phyloP scores from a whole-genome alignment of 2,888 invertebrate species.

The Napeogenes sylphis region DNA sequence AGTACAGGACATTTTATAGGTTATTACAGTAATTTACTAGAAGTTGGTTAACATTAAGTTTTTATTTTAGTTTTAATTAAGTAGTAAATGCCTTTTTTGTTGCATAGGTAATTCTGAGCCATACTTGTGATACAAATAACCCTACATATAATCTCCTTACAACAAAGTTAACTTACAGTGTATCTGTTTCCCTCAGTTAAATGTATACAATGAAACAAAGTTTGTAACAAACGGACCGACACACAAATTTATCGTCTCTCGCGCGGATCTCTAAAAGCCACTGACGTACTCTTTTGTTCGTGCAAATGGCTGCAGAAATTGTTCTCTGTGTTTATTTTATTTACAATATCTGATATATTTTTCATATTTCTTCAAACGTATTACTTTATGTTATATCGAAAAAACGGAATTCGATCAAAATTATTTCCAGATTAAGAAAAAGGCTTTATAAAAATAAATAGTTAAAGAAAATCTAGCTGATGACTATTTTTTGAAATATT shows the following conservation, averaged over 20 bases:
- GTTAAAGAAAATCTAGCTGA: too few species aligned
- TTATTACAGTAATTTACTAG: too few species aligned
- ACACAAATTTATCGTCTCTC: constrained; percentile 36
- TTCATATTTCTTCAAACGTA: not conserved
- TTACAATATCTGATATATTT: not conserved
- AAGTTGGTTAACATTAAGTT: too few species aligned
- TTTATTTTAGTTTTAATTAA: too few species aligned
- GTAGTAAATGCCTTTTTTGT: too few species aligned
- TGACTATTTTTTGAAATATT: too few species aligned
- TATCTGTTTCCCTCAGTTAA: constrained; percentile 35
- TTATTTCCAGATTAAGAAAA: too few species aligned
- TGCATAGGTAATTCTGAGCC: too few species aligned
- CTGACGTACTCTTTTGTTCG: constrained; percentile 22
- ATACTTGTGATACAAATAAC: too few species aligned
- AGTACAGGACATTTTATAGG: too few species aligned
- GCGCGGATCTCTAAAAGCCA: constrained; percentile 29
- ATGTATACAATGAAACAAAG: constrained; percentile 36
- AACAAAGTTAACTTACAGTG: constrained; percentile 28
- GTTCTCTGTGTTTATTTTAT: not conserved
- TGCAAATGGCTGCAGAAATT: constrained; percentile 6
- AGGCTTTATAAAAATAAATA: too few species aligned
- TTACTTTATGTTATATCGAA: not conserved
- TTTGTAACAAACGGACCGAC: constrained; percentile 36
- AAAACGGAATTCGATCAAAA: too few species aligned
- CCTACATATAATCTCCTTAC: not conserved